A percentile compares a stretch with the other conserved stretches of the same genome.
phyloP scores from a whole-genome alignment of 35 echinoderm and acorn worm species.

The Heliocidaris tuberculata region DNA sequence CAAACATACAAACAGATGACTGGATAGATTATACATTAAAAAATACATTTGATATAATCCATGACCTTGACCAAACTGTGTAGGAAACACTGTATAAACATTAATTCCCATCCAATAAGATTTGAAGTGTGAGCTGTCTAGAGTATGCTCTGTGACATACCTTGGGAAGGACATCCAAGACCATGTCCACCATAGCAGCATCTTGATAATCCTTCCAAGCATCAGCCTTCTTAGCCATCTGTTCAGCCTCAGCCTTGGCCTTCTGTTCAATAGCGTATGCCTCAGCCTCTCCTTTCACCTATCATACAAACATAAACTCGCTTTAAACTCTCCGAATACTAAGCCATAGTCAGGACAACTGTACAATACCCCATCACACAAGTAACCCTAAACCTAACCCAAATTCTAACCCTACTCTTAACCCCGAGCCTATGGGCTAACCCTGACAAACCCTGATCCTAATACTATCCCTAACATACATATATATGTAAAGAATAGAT shows the following conservation, averaged over 20 bases:
- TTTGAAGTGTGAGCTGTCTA: no score
- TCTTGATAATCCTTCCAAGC: slow-evolving; percentile 92
- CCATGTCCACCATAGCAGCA: slow-evolving; percentile 91
- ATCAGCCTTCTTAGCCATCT: slow-evolving; percentile 94
- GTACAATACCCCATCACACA: no score
- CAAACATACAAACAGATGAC: no score
- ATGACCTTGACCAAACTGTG: background rate
- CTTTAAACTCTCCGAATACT: no score
- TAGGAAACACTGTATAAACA: background rate
- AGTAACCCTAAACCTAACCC: no score
- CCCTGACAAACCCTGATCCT: no score
- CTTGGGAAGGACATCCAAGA: slow-evolving; percentile 75
- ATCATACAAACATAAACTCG: background rate
- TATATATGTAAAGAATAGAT: background rate
- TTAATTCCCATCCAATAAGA: background rate
- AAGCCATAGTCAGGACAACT: no score
- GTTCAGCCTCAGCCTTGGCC: slow-evolving; percentile 83
- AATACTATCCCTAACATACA: background rate
- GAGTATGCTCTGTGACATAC: slow-evolving; percentile 30
- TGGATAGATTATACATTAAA: no score
- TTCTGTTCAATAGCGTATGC: slow-evolving; percentile 81
- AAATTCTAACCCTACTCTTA: no score
- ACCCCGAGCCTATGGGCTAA: no score
- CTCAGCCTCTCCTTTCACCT: slow-evolving; percentile 83
- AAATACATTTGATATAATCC: background rate